Percentiles rank a stretch among this genome's conserved stretches.
These are phyloP conservation scores for Nemopilema nomurai DNA, from an alignment of 30 jellyfish, hydroid and myxozoan genomes.

Conservation along the genomic window DNA sequence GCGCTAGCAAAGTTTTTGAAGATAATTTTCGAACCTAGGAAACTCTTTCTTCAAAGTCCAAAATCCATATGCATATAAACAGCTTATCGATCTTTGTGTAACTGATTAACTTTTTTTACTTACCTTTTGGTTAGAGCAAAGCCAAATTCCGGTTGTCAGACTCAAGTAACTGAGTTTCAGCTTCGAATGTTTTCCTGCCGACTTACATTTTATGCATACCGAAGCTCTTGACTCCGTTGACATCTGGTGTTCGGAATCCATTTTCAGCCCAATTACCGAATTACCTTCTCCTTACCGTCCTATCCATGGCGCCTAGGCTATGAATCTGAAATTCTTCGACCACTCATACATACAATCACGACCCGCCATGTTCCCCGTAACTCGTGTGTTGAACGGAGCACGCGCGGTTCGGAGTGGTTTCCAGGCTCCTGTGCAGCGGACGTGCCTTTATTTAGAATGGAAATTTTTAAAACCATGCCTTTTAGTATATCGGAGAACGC, in stretches of 20 bases:
- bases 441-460: neutral
- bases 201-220: conserved; percentile 12
- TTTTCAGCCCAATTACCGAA: neutral
- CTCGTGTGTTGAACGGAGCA: conserved; percentile 9
- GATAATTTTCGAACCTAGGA: neutral
- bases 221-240: conserved; percentile 4
- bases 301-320: neutral
- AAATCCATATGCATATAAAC: too few species aligned
- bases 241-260: neutral
- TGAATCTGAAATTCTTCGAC: neutral
- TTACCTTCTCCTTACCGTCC: neutral
- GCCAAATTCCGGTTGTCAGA: conserved; percentile 42
- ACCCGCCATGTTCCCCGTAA: neutral
- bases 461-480: too few species aligned
- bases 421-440: too few species aligned
- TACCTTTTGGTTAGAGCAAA: conserved; percentile 49
- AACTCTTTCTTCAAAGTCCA: neutral
- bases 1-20: too few species aligned
- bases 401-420: neutral
- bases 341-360: too few species aligned
- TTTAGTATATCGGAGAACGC: too few species aligned
- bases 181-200: conserved; percentile 10
- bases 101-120: neutral
- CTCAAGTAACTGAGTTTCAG: conserved; percentile 30
- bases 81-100: too few species aligned